Evolutionary conservation across 2,888 invertebrate species (phyloP).

Genomic region (Drosophila falleni): DNA sequence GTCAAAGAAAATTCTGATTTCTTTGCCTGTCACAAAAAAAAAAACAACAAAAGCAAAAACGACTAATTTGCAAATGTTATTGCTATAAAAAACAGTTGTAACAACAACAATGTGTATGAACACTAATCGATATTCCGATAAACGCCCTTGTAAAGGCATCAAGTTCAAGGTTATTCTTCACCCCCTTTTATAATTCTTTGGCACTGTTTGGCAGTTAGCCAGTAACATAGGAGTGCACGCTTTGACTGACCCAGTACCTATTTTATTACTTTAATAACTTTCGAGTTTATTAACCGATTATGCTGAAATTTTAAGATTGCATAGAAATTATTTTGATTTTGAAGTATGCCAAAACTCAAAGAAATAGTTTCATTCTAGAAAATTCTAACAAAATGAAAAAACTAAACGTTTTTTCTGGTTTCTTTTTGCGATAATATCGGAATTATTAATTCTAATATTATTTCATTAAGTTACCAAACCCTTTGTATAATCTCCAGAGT

Average conservation of each 20-base stretch:
- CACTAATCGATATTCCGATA: conserved; percentile 51
- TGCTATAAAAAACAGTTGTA: not conserved
- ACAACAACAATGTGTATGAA: not conserved
- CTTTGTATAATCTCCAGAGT: no score
- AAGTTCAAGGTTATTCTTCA: conserved; percentile 70
- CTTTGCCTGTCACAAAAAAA: conserved; percentile 6
- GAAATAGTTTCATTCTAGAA: not conserved
- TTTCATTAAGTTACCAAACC: no score
- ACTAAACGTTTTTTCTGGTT: no score
- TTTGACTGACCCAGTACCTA: not conserved
- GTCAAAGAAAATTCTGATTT: conserved; percentile 36
- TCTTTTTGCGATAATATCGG: no score
- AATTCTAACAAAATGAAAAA: not conserved
- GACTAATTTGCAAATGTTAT: not conserved
- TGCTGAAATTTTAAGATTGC: not conserved
- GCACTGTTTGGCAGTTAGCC: not conserved
- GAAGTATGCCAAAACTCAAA: no score
- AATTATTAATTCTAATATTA: no score
- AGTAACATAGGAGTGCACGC: not conserved
- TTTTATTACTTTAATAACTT: not conserved
- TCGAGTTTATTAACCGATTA: not conserved
- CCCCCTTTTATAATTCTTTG: not conserved
- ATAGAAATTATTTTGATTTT: not conserved
- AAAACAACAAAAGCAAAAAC: conserved; percentile 11
- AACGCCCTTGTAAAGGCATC: conserved; percentile 31